Evolutionary conservation across 2,888 invertebrate species (phyloP).

Genomic region (Harpalus rufipes): DNA sequence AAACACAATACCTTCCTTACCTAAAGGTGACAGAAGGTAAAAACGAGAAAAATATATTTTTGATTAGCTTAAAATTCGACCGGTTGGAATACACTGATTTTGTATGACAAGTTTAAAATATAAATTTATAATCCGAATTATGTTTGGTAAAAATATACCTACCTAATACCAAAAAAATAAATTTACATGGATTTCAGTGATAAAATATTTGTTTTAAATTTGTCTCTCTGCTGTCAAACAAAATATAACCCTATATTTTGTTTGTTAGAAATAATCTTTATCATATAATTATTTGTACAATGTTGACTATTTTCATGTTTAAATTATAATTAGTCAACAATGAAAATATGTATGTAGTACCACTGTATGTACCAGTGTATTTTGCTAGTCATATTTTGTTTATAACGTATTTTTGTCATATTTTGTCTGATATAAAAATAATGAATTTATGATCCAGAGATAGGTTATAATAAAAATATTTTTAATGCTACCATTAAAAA

Average conservation of each 20-base stretch:
- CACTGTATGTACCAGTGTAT: neutral
- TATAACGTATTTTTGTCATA: neutral
- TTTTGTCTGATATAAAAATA: neutral
- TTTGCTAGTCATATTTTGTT: neutral
- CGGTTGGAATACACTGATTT: too few species aligned
- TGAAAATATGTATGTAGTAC: neutral
- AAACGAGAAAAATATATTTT: too few species aligned
- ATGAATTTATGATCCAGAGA: neutral
- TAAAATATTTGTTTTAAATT: too few species aligned
- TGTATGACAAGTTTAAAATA: too few species aligned
- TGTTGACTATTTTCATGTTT: neutral
- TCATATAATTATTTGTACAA: neutral
- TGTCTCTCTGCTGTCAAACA: too few species aligned
- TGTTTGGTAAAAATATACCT: too few species aligned
- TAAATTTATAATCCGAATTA: too few species aligned
- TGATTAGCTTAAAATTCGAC: too few species aligned
- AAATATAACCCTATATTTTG: neutral
- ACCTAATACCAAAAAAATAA: too few species aligned
- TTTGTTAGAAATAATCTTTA: neutral
- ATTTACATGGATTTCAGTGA: too few species aligned
- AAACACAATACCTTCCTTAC: too few species aligned
- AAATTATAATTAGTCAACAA: neutral
- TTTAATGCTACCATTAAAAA: neutral
- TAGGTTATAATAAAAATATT: neutral
- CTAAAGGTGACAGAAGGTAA: too few species aligned